Evolutionary conservation across 2,113 vertebrate species (phyloP), one percentile per base, ranked within the genome.

Genomic region (Lepidothrix coronata): DNA sequence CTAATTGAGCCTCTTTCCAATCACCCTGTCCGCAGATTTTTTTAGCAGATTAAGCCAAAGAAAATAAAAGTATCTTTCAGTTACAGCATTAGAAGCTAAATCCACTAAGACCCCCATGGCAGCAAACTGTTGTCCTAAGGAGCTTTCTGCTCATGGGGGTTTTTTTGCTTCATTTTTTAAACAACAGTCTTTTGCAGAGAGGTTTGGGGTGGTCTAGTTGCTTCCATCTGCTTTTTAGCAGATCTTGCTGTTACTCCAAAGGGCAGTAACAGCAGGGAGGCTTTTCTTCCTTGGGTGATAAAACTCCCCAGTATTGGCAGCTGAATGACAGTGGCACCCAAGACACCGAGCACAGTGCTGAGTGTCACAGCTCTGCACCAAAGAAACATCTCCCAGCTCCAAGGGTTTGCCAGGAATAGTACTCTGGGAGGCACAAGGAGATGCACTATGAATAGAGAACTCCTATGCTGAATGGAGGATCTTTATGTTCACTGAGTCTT

Each of bases 1-100:
- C 11, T 77, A 73, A 62, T 11, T 76, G 80, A 96, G 48, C 58
- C 70, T 74, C 87, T 95, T 91, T 94, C 88, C 91, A 93, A 62
- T 91, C 88, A 87, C 51, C 8, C 46, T 52, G 14, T 62, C 25
- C 49, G 33, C 74, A 67, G 35, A 48, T 63, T 81, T 48, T 21
- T 79, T 71, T 22, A 12, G 17, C 15, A 81, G 48, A 86, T 78
- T 78, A 91, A 80, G 31, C 31, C 7, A 43, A 84, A 61, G 13
- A 31, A 43, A 76, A 43, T 13, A 39, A 48, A 89, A 85, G 31
- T 25, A 83, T 55, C 44, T 77, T 59, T 66, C 39, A 49, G 54
- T 86, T 79, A 57, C 52, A 79, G 37, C 49, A 86, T 9, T 70
- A 43, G 20, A 77, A 78, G 30, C 8, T 39, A 78, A 91, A 95